Percentiles rank a stretch among this genome's conserved stretches.
Conservation (phyloP, 64 coral and sea anemone species). For the Montipora foliosa region DNA sequence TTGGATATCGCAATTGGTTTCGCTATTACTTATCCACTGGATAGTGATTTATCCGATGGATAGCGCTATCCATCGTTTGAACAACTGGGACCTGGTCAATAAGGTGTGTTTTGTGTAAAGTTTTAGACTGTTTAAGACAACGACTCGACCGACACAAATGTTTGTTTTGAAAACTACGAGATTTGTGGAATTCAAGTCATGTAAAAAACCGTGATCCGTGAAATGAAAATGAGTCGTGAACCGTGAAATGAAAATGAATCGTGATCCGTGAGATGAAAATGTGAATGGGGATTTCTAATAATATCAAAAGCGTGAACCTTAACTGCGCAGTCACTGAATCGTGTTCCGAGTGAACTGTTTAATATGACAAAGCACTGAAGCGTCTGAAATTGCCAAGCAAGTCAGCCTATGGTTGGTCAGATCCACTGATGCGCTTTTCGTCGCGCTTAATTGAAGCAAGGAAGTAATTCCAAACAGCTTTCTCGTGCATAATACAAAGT, state of each 20-base stretch:
- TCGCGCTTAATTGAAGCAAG: not conserved
- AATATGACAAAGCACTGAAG: not conserved
- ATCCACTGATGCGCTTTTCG: not conserved
- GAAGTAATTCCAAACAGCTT: conserved; percentile 32
- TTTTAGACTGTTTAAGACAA: too few species aligned
- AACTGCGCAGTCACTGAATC: not conserved
- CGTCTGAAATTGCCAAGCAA: not conserved
- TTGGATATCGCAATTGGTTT: too few species aligned
- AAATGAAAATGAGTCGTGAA: not conserved
- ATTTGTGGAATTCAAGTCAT: not conserved
- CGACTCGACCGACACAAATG: too few species aligned
- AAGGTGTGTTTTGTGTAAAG: too few species aligned
- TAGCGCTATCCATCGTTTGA: too few species aligned
- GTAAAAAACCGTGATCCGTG: too few species aligned
- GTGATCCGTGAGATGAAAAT: not conserved
- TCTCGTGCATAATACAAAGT: conserved; percentile 11
- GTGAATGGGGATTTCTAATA: not conserved
- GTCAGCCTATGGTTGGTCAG: not conserved
- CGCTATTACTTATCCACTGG: too few species aligned
- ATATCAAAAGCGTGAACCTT: conserved; percentile 2
- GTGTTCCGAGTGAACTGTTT: not conserved
- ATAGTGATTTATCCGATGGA: too few species aligned
- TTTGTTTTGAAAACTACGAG: not conserved
- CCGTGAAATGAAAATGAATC: not conserved
- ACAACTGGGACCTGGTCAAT: too few species aligned